A percentile compares a stretch with the other conserved stretches of the same genome.
These are phyloP conservation scores for Quiscalus mexicanus DNA, from an alignment of 2,113 vertebrate species.

Conservation along the genomic window DNA sequence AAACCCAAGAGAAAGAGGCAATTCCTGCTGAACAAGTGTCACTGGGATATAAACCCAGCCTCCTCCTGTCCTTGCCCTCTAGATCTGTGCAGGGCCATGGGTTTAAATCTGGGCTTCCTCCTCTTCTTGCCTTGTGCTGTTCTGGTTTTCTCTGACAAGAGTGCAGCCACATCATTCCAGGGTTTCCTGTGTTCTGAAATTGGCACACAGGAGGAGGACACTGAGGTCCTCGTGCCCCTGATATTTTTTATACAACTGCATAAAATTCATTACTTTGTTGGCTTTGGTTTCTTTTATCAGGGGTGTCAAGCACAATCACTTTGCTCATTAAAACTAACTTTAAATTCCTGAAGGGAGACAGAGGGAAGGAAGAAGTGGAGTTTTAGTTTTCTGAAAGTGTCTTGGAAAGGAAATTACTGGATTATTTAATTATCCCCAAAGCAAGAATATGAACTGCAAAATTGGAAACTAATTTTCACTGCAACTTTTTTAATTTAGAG, in stretches of 20 bases:
- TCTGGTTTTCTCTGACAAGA: neutral
- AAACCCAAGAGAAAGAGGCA: neutral
- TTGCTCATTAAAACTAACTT: neutral
- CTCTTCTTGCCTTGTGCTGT: neutral
- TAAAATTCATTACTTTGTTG: neutral
- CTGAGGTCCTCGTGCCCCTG: rapidly evolving
- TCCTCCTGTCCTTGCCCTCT: neutral
- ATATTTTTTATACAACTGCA: neutral
- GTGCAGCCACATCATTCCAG: neutral
- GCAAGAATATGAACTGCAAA: neutral
- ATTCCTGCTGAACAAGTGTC: neutral
- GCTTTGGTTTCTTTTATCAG: neutral
- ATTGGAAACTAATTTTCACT: neutral
- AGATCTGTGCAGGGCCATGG: neutral
- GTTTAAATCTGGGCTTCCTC: neutral
- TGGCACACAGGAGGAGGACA: neutral
- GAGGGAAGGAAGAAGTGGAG: neutral
- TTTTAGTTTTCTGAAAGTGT: neutral
- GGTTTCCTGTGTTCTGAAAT: neutral
- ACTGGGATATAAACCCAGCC: neutral
- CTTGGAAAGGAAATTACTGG: neutral
- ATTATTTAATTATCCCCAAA: slow-evolving; percentile 3
- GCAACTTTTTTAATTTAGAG: neutral
- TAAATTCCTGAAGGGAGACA: neutral
- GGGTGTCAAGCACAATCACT: neutral